Evolutionary conservation across 2,888 invertebrate species (phyloP), one percentile per base, ranked within the genome.

Genomic region (Diaperis boleti): DNA sequence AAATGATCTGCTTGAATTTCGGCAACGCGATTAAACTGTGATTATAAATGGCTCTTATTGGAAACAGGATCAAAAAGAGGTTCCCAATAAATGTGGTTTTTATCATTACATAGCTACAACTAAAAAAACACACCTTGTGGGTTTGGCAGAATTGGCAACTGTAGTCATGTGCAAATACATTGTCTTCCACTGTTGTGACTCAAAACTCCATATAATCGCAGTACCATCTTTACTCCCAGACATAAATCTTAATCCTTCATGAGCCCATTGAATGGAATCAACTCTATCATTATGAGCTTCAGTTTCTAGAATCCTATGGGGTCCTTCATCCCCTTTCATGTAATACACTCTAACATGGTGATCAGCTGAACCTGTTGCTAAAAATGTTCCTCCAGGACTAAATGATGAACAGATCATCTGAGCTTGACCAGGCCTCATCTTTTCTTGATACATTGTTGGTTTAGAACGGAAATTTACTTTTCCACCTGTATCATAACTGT

Each of bases 221-320:
- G 91, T 92, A 11, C 98, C 98, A 83, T 98, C 98, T 78, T 95
- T 95, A 74, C 95, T 94, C 6, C 98, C 98, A 11, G 95, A 96
- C 62, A 97, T 89, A 81, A 99, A 97, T 65, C 91, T 86, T 54
- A 96, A 85, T 0, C 94, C 93, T 35, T 85, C 84, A 81, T 96
- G 95, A 33, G 96, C 92, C 94, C 98, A 99, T 74, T 95, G 92
- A 52, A 99, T 92, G 56, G 95, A 95, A 83, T 99, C 98, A 17
- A 98, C 97, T 0, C 94, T 89, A 81, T 98, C 98, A 1, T 86
- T 84, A 79, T 96, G 96, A n/a, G 89, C 89, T 66, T 92, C 90
- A 22, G 88, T 86, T 82, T 94, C 92, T 47, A 90, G 81, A 62
- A 92, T 87, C 66, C 89, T 84, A 71, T 92, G 89, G 0, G 95